Conservation (phyloP, 1,140 invertebrate genomes). For the Ganaspis sp. region DNA sequence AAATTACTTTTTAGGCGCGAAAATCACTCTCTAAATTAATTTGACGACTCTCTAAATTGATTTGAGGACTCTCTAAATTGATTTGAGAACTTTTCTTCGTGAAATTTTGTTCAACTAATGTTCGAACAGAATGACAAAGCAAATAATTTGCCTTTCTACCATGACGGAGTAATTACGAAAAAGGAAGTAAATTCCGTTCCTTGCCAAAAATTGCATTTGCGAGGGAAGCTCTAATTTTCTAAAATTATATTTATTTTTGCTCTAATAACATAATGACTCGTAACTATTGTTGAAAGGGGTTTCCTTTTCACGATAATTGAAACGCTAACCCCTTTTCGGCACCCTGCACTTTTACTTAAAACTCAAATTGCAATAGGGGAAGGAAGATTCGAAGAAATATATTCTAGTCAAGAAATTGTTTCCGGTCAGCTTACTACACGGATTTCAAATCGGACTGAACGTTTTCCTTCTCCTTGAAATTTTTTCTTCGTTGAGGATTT, state of each 20-base stretch:
- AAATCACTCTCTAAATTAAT: too few species aligned
- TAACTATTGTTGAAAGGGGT: neutral
- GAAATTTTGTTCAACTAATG: too few species aligned
- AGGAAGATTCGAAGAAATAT: neutral
- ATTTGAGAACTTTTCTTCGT: too few species aligned
- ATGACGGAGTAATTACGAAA: too few species aligned
- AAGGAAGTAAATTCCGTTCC: neutral
- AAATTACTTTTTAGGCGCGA: too few species aligned
- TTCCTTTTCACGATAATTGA: neutral
- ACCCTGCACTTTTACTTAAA: neutral
- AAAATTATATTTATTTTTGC: neutral
- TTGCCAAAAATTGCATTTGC: neutral
- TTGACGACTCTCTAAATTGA: too few species aligned
- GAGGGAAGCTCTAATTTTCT: neutral
- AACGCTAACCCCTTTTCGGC: neutral
- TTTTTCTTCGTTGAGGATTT: neutral
- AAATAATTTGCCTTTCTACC: too few species aligned
- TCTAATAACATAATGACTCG: neutral
- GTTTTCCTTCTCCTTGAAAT: neutral
- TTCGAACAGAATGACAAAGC: too few species aligned
- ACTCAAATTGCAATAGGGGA: neutral
- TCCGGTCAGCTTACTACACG: constrained; percentile 49
- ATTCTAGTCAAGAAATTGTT: constrained; percentile 32
- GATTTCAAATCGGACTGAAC: neutral
- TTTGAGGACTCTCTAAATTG: too few species aligned